A percentile compares a stretch with the other conserved stretches of the same genome.
Conservation (phyloP, 2,797 vertebrate genomes). For the Characodon lateralis region DNA sequence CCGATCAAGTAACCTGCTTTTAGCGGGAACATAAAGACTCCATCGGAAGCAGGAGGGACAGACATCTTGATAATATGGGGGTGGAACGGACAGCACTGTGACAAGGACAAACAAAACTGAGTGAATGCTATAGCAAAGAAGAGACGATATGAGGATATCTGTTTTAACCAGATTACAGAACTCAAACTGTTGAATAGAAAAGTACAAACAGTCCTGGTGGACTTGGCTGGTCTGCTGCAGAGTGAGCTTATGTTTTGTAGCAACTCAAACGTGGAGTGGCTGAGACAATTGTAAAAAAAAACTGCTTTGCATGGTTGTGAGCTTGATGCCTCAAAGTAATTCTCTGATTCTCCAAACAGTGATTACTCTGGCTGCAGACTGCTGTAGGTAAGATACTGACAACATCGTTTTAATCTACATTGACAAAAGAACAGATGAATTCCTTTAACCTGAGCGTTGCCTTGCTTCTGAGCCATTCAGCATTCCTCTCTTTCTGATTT, state of each 20-base stretch:
- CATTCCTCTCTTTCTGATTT: constrained; percentile 55
- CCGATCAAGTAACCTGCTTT: no score
- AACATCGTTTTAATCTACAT: not conserved
- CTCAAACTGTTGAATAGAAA: no score
- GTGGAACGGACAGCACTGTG: no score
- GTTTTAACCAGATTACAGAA: not conserved
- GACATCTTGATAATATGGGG: no score
- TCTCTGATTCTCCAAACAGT: not conserved
- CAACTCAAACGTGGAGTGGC: not conserved
- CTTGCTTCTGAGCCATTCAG: constrained; percentile 17
- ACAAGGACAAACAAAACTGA: not conserved
- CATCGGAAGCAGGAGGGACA: no score
- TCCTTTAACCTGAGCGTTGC: not conserved
- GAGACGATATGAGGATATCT: not conserved
- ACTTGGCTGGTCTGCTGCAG: not conserved
- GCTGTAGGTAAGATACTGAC: not conserved
- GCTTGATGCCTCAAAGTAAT: not conserved
- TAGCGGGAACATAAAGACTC: no score
- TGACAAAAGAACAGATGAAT: not conserved
- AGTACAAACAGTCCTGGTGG: not conserved
- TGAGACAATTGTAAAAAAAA: not conserved
- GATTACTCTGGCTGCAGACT: not conserved
- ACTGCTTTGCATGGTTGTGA: not conserved
- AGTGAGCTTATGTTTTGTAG: not conserved
- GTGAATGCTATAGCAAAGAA: not conserved